These are phyloP conservation scores for Esox lucius DNA, from an alignment of 2,797 vertebrate species.

Conservation along the genomic window DNA sequence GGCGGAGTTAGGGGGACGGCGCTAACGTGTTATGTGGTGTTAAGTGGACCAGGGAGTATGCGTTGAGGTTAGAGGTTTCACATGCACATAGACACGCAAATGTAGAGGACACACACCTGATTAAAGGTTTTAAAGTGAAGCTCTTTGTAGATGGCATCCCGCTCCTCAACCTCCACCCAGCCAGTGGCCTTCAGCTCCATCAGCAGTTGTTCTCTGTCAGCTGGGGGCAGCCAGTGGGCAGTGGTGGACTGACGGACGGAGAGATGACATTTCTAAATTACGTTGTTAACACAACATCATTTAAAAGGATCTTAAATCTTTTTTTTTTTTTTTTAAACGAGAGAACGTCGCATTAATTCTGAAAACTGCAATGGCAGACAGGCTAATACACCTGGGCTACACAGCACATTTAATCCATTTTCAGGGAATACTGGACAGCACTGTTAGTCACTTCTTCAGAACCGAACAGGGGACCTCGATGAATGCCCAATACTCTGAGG, in stretches of 20 bases:
- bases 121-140: conserved; percentile 94
- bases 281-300: too few species aligned
- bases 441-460: too few species aligned
- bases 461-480: too few species aligned
- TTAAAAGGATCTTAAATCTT: too few species aligned
- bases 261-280: background rate
- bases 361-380: too few species aligned
- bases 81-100: background rate
- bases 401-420: too few species aligned
- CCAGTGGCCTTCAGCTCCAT: conserved; percentile 83
- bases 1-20: background rate
- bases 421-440: too few species aligned
- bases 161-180: conserved; percentile 83
- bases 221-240: conserved; percentile 78
- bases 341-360: too few species aligned
- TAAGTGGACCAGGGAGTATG: conserved; percentile 9
- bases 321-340: too few species aligned
- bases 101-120: conserved; percentile 69
- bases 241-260: conserved; percentile 76
- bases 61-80: background rate
- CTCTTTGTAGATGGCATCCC: conserved; percentile 94
- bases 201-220: conserved; percentile 83
- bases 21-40: background rate
- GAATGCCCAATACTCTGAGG: too few species aligned
- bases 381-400: too few species aligned